phyloP scores from a whole-genome alignment of 2,888 invertebrate genomes.

The Monoplex corrugatus region DNA sequence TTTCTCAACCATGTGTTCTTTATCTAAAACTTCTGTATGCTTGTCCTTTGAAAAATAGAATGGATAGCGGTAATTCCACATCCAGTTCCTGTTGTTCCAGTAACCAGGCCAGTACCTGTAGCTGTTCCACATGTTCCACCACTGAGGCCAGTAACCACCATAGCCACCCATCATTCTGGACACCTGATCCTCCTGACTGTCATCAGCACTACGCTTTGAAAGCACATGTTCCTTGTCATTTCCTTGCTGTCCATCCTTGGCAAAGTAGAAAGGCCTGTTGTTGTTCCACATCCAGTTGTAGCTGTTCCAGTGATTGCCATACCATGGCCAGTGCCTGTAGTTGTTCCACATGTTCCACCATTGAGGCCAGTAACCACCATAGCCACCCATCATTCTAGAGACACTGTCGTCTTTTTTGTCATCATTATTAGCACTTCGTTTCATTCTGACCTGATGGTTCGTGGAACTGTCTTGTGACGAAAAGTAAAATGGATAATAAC shows the following conservation, averaged over 20 bases:
- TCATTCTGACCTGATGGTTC: background rate
- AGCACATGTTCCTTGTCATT: background rate
- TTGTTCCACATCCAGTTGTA: conserved; percentile 36
- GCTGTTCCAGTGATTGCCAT: conserved; percentile 29
- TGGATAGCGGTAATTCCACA: background rate
- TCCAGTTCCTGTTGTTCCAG: conserved; percentile 27
- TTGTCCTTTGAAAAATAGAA: background rate
- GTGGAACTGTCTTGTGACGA: background rate
- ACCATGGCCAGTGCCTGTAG: conserved; percentile 29
- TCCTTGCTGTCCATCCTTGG: background rate
- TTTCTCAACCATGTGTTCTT: background rate
- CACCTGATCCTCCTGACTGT: background rate
- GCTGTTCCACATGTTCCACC: conserved; percentile 41
- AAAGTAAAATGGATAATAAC: background rate
- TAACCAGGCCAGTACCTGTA: conserved; percentile 17
- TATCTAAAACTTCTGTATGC: background rate
- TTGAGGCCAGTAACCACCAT: conserved; percentile 4
- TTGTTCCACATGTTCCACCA: conserved; percentile 27
- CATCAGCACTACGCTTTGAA: conserved; percentile 15
- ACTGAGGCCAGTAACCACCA: background rate
- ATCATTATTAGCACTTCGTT: background rate
- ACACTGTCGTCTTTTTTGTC: background rate
- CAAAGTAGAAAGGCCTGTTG: background rate
- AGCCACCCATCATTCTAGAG: conserved; percentile 18
- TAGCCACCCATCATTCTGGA: conserved; percentile 44